Evolutionary conservation across 2,888 invertebrate species (phyloP), one percentile per base, ranked within the genome.

Genomic region (Coenonympha arcania): DNA sequence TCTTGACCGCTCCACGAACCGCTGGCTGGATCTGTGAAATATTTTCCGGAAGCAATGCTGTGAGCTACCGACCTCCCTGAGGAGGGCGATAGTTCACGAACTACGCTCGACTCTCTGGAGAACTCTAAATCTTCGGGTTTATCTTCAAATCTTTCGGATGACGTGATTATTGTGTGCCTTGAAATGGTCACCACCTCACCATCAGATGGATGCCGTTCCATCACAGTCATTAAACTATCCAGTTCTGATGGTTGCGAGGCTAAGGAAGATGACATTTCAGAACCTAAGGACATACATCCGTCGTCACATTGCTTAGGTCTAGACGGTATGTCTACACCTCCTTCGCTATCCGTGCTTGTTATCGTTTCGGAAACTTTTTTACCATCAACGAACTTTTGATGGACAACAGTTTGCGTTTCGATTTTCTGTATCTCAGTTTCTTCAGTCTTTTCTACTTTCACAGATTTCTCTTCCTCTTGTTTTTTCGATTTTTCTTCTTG

Each of bases 1-100:
- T 87, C 87, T 54, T 87, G 87, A 22, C 87, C 87, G 55, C 87
- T 87, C 87, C 87, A 87, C 0, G 87, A 87, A 9, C 87, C 87
- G 66, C 87, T 87, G 19, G 87, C 87, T 54, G 87, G 87, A 84
- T 87, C 87, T 87, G 87, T 84, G 76, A 87, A 83, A 62, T 79
- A 83, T 87, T 87, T 87, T 68, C 87, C 84, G 57, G 83, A 81
- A 55, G 79, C 74, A 57, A 83, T 71, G 55, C 86, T 85, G 55
- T 87, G 87, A 74, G 84, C 79, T 44, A 83, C 60, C 68, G 87
- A 87, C 72, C 75, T 86, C 70, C 83, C 86, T 1, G 87, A 87
- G 63, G 86, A 85, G 64, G 87, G 87, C 57, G 87, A 87, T 42
- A 87, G 75, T 71, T 87, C 87, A 71, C 87, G 83, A 28, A 77